Percentiles rank a stretch among this genome's conserved stretches.
Conservation (phyloP, 1,140 invertebrate species). For the Leucophenga varia region DNA sequence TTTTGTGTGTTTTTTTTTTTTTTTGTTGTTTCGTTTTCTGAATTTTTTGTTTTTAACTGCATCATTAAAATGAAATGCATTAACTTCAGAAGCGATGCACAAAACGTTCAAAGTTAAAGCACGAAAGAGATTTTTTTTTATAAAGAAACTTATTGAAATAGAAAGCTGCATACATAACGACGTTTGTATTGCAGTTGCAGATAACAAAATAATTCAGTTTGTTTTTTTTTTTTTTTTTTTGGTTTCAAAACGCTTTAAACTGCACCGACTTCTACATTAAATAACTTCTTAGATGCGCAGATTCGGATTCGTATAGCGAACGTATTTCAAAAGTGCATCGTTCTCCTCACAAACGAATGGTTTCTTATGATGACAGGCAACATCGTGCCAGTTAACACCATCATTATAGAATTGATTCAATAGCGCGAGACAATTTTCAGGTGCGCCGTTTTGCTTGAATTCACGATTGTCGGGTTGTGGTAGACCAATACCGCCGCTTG, state of each 20-base stretch:
- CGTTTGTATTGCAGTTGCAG: too few relatives aligned
- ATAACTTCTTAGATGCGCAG: conserved; percentile 64
- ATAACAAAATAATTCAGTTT: too few relatives aligned
- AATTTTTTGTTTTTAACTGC: not conserved
- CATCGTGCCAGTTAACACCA: conserved; percentile 84
- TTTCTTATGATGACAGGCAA: conserved; percentile 81
- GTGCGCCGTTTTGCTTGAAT: conserved; percentile 72
- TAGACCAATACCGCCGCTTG: conserved; percentile 73
- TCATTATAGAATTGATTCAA: conserved; percentile 85
- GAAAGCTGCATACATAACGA: too few relatives aligned
- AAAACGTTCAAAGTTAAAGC: not conserved
- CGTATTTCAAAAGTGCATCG: conserved; percentile 76
- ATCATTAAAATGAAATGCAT: not conserved
- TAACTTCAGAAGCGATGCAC: too few relatives aligned
- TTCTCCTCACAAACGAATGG: conserved; percentile 83
- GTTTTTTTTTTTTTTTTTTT: not conserved
- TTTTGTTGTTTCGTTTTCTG: too few relatives aligned
- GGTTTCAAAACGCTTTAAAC: not conserved
- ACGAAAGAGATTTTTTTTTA: not conserved
- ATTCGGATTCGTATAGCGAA: conserved; percentile 74
- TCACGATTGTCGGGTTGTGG: conserved; percentile 83
- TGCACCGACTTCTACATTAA: too few relatives aligned
- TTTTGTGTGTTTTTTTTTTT: too few relatives aligned
- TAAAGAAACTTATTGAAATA: too few relatives aligned
- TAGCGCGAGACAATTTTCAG: conserved; percentile 77